Percentiles rank a stretch among this genome's conserved stretches.
Evolutionary conservation across 2,797 vertebrate species (phyloP).

Genomic region (Thunnus albacares): DNA sequence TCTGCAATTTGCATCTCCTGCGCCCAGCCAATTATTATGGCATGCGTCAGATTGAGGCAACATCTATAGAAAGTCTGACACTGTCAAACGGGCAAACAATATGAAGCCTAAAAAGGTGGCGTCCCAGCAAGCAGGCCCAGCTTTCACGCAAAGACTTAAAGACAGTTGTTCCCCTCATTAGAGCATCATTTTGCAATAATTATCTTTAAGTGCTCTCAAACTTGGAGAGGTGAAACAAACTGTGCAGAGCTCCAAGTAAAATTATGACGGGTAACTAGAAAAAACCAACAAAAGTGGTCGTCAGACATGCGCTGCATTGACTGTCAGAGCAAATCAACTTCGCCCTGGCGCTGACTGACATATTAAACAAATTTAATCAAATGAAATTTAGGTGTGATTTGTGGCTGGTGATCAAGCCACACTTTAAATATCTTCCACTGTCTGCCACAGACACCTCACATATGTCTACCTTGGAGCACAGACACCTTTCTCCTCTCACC

Average conservation of each 20-base stretch:
- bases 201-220: constrained; percentile 86
- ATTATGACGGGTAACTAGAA: constrained; percentile 71
- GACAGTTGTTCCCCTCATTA: constrained; percentile 79
- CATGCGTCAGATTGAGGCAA: constrained; percentile 76
- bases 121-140: constrained; percentile 63
- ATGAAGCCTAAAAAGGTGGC: constrained; percentile 65
- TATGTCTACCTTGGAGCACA: constrained; percentile 74
- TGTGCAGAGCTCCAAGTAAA: constrained; percentile 67
- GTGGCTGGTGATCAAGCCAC: constrained; percentile 56
- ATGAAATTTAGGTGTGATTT: constrained; percentile 55
- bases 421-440: constrained; percentile 66
- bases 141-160: constrained; percentile 69
- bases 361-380: constrained; percentile 63
- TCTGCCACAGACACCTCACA: constrained; percentile 70
- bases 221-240: constrained; percentile 77
- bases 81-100: constrained; percentile 78
- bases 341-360: constrained; percentile 43
- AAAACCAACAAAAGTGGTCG: constrained; percentile 66
- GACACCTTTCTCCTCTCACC: constrained; percentile 78
- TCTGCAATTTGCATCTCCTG: constrained; percentile 85
- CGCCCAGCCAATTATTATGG: constrained; percentile 83
- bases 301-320: constrained; percentile 46
- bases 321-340: constrained; percentile 63
- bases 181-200: constrained; percentile 85
- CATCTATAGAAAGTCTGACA: constrained; percentile 81